Evolutionary conservation across 2,888 invertebrate species (phyloP).

Genomic region (Serrognathus titanus): DNA sequence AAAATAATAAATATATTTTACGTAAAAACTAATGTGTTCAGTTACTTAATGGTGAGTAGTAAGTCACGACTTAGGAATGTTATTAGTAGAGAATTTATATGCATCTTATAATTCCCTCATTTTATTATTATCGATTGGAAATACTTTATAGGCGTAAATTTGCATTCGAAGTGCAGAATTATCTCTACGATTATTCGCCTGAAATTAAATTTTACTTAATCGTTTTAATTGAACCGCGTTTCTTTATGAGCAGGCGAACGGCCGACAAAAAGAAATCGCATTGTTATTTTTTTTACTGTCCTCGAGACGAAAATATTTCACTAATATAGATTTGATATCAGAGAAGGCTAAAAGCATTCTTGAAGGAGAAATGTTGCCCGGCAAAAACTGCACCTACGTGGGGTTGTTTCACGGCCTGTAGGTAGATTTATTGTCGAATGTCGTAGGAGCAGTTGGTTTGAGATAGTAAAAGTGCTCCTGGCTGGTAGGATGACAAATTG

Average conservation of each 20-base stretch:
- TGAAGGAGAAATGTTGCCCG: constrained; percentile 7
- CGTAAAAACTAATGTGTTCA: too few relatives aligned
- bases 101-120: too few relatives aligned
- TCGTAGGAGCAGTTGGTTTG: constrained; percentile 18
- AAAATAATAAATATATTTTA: too few relatives aligned
- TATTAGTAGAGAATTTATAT: too few relatives aligned
- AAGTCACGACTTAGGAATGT: too few relatives aligned
- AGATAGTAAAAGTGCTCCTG: constrained; percentile 19
- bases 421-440: constrained; percentile 17
- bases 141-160: too few relatives aligned
- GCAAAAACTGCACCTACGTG: constrained; percentile 14
- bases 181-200: too few relatives aligned
- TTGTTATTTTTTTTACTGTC: neutral
- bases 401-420: neutral
- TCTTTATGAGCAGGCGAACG: neutral
- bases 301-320: neutral
- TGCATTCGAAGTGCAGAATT: too few relatives aligned
- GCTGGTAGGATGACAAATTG: constrained; percentile 34
- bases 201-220: neutral
- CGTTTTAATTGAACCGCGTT: neutral
- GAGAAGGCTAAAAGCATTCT: constrained; percentile 21
- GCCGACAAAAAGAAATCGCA: neutral
- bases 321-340: constrained; percentile 20
- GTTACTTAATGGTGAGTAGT: too few relatives aligned
- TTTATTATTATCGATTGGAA: too few relatives aligned